A percentile compares a stretch with the other conserved stretches of the same genome.
These are phyloP conservation scores for Microcebus lehilahytsara DNA, from an alignment of 2,113 vertebrate genomes.

Conservation along the genomic window DNA sequence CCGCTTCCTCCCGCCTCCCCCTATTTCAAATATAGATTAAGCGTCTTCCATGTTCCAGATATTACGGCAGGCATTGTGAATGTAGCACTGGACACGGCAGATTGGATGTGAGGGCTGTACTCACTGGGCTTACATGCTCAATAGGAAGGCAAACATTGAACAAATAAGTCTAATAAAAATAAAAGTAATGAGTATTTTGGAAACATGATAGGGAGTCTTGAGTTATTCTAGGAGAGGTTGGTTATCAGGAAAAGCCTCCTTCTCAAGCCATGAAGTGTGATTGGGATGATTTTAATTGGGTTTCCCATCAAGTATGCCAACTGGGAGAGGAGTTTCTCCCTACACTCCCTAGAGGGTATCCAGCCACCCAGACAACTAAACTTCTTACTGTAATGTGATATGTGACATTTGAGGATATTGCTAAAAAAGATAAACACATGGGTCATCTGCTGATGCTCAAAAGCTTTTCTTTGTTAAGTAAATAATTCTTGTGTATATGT, in stretches of 20 bases:
- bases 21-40: neutral
- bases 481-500: neutral
- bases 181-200: neutral
- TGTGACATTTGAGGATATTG: neutral
- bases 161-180: neutral
- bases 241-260: neutral
- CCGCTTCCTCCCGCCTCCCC: accelerated
- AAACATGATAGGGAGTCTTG: neutral
- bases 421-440: neutral
- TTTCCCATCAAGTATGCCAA: neutral
- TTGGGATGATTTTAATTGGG: conserved; percentile 4
- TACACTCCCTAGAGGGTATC: neutral
- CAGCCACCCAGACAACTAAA: neutral
- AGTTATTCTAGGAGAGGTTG: neutral
- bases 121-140: neutral
- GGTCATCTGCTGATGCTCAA: neutral
- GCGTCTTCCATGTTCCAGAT: neutral
- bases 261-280: neutral
- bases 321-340: neutral
- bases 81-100: neutral
- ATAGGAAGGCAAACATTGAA: neutral
- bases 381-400: neutral
- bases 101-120: neutral
- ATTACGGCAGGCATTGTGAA: neutral
- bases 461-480: neutral